These are phyloP conservation scores for Somateria mollissima DNA, from an alignment of 2,797 vertebrate genomes.

Conservation along the genomic window DNA sequence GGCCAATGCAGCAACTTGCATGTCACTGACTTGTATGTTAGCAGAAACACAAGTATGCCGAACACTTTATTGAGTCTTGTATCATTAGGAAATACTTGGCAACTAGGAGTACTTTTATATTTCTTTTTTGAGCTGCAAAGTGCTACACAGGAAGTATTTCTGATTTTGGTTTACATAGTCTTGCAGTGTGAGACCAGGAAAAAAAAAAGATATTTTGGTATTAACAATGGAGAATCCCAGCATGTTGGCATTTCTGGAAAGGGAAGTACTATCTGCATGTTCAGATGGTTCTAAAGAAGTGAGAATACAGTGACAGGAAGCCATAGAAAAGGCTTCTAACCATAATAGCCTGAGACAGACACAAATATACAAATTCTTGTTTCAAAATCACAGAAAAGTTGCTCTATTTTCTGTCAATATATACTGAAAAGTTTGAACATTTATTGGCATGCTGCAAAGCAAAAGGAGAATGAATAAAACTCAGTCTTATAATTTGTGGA, in stretches of 20 bases:
- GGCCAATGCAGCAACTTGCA: neutral
- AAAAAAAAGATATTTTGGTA: conserved; percentile 2
- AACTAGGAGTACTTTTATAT: neutral
- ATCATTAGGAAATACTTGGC: conserved; percentile 30
- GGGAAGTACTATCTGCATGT: neutral
- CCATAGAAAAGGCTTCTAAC: neutral
- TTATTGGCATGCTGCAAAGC: neutral
- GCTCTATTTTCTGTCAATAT: neutral
- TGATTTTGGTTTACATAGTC: conserved; percentile 21
- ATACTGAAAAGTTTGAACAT: neutral
- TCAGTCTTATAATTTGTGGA: neutral
- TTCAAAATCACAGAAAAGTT: neutral
- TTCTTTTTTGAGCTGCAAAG: neutral
- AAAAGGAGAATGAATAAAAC: neutral
- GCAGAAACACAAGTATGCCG: neutral
- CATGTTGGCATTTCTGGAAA: neutral
- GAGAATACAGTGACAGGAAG: neutral
- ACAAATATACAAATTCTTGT: neutral
- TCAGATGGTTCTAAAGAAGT: neutral
- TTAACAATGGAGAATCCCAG: neutral
- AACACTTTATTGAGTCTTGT: conserved; percentile 1
- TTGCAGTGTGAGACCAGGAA: neutral
- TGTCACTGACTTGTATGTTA: neutral
- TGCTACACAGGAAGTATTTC: conserved; percentile 9
- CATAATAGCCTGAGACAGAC: neutral